A percentile compares a stretch with the other conserved stretches of the same genome.
Conservation (phyloP, 2,113 vertebrate species). For the Cynocephalus volans region DNA sequence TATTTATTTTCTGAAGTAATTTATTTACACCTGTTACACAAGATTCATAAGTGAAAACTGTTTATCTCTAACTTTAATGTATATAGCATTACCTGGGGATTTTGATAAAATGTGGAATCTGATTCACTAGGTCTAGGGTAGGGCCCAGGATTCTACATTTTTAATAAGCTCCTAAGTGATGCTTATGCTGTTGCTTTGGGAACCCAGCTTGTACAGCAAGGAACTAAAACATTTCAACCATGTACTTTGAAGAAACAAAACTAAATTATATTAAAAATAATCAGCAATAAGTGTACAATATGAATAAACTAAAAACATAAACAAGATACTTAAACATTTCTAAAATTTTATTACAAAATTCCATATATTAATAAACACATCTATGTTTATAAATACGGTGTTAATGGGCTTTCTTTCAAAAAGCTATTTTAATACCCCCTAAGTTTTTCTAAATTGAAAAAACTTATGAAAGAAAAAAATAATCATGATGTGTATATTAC, state of each 20-base stretch:
- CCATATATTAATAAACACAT: not conserved
- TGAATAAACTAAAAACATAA: not conserved
- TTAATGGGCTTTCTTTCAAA: not conserved
- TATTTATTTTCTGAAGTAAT: not conserved
- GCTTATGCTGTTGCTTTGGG: not conserved
- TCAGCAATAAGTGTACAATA: not conserved
- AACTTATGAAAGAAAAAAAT: not conserved
- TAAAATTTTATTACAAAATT: not conserved
- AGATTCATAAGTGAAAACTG: not conserved
- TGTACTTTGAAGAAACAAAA: not conserved
- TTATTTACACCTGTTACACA: not conserved
- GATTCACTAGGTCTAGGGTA: not conserved
- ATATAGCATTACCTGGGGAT: not conserved
- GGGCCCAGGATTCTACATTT: not conserved
- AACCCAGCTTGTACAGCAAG: not conserved
- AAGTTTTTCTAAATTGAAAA: not conserved
- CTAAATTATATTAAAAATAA: not conserved
- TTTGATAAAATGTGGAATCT: constrained; percentile 2
- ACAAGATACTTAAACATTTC: not conserved
- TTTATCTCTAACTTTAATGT: not conserved
- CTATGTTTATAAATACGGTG: not conserved
- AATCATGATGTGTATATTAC: not conserved
- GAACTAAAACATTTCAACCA: not conserved
- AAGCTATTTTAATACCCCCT: not conserved
- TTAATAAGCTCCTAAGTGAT: not conserved